Percentiles rank a stretch among this genome's conserved stretches.
Evolutionary conservation across 2,888 invertebrate genomes (phyloP).

Genomic region (Coremacera marginata): DNA sequence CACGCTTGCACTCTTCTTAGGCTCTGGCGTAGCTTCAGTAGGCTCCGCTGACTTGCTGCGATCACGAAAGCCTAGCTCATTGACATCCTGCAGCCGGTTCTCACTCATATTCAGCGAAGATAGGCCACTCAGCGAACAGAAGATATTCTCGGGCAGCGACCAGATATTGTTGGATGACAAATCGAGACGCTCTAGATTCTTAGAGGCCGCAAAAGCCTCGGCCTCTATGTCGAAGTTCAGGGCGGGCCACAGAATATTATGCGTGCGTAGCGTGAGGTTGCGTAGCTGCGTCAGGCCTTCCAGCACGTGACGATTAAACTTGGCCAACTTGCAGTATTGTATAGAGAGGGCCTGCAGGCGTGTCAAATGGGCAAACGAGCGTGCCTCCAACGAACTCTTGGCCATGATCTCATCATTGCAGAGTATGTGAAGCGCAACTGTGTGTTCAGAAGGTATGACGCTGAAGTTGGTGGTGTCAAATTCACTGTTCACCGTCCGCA

Average conservation of each 20-base stretch:
- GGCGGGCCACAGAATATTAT: slow-evolving; percentile 87
- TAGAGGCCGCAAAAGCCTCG: slow-evolving; percentile 81
- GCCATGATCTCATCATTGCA: slow-evolving; percentile 85
- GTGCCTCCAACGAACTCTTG: slow-evolving; percentile 81
- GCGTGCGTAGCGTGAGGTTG: slow-evolving; percentile 87
- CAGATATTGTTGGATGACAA: slow-evolving; percentile 90
- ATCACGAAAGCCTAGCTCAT: slow-evolving; percentile 87
- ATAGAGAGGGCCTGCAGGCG: slow-evolving; percentile 84
- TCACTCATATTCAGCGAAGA: slow-evolving; percentile 87
- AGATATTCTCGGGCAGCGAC: slow-evolving; percentile 87
- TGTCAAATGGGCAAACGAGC: slow-evolving; percentile 83
- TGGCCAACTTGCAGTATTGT: slow-evolving; percentile 88
- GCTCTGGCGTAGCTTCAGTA: slow-evolving; percentile 46
- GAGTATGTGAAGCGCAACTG: slow-evolving; percentile 83
- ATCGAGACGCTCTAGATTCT: slow-evolving; percentile 86
- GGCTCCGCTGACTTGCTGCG: slow-evolving; percentile 58
- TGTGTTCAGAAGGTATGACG: slow-evolving; percentile 86
- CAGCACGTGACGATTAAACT: slow-evolving; percentile 84
- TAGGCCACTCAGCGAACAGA: slow-evolving; percentile 85
- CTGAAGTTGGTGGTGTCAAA: slow-evolving; percentile 90
- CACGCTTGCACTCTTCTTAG: neutral
- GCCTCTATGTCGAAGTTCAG: slow-evolving; percentile 86
- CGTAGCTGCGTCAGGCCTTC: slow-evolving; percentile 83
- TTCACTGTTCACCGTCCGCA: slow-evolving; percentile 88
- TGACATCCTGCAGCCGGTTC: slow-evolving; percentile 89